Evolutionary conservation across 2,797 vertebrate species (phyloP).

Genomic region (Limnodromus scolopaceus): DNA sequence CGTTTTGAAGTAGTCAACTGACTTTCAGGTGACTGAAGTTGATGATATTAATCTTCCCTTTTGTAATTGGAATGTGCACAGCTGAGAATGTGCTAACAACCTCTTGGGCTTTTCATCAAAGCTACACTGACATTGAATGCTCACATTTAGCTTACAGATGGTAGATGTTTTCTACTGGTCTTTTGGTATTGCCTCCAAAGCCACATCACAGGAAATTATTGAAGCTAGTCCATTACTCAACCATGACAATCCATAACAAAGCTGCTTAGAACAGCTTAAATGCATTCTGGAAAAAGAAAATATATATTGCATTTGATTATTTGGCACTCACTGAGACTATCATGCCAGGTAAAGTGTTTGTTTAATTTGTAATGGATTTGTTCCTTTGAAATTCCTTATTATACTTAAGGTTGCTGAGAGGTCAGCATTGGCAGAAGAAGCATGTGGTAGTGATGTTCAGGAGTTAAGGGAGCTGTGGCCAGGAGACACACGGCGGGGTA

Average conservation of each 20-base stretch:
- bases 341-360: neutral
- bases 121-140: neutral
- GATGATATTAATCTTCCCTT: slow-evolving; percentile 4
- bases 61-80: neutral
- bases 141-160: neutral
- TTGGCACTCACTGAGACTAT: neutral
- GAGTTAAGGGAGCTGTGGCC: neutral
- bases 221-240: neutral
- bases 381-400: neutral
- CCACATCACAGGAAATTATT: neutral
- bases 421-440: neutral
- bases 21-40: neutral
- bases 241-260: neutral
- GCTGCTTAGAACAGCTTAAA: neutral
- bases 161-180: neutral
- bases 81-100: neutral
- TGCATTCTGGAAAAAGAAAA: neutral
- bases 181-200: neutral
- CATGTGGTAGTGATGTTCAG: neutral
- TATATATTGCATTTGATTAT: neutral
- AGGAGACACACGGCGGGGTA: rapidly evolving
- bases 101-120: neutral
- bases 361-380: neutral
- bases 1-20: neutral
- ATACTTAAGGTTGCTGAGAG: neutral